These are phyloP conservation scores for Trachelus iudaicus DNA, from an alignment of 2,888 invertebrate species.

Conservation along the genomic window DNA sequence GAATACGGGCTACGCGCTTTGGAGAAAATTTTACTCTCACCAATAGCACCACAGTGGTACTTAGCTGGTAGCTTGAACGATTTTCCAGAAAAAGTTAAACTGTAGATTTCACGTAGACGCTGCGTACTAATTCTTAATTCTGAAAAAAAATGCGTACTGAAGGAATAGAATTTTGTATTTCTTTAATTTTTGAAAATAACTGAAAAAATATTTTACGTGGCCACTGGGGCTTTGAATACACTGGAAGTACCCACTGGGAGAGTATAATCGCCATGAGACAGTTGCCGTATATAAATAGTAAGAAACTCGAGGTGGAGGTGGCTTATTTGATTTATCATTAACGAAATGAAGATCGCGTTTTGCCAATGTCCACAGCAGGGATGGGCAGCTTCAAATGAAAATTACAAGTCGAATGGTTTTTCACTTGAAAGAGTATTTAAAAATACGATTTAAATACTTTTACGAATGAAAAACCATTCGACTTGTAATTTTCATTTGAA, in stretches of 20 bases:
- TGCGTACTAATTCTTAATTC: not conserved
- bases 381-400: no score
- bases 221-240: not conserved
- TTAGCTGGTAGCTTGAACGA: not conserved
- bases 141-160: not conserved
- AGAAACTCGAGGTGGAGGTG: not conserved
- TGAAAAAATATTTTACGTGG: not conserved
- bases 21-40: not conserved
- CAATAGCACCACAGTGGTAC: no score
- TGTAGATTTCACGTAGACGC: not conserved
- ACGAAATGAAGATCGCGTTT: slow-evolving; percentile 22
- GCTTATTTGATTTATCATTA: slow-evolving; percentile 28
- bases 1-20: no score
- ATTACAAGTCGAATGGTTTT: no score
- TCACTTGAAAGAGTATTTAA: no score
- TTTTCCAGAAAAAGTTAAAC: not conserved
- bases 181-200: not conserved
- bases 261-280: no score
- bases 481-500: no score
- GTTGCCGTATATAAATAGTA: not conserved
- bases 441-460: no score
- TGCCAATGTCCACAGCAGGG: slow-evolving; percentile 1
- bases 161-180: not conserved
- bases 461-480: no score
- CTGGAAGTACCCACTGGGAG: not conserved